Evolutionary conservation across 2,888 invertebrate species (phyloP).

Genomic region (Cataglyphis livida): DNA sequence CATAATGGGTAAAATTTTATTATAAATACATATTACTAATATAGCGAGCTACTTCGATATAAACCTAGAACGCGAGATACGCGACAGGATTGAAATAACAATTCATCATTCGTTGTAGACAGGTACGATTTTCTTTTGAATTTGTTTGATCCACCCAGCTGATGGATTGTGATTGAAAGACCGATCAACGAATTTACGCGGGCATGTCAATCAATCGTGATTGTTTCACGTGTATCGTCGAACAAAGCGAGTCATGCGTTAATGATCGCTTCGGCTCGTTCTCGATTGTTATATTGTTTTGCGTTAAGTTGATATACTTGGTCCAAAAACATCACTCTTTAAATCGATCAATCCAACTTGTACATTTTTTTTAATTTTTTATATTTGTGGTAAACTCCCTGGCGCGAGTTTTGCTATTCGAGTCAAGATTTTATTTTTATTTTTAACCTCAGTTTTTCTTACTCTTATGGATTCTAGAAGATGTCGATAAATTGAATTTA

Average conservation of each 20-base stretch:
- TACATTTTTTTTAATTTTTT: neutral
- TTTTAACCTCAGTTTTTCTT: neutral
- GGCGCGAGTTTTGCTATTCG: neutral
- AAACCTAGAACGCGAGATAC: neutral
- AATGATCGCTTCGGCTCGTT: conserved; percentile 22
- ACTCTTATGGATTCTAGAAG: too few species aligned
- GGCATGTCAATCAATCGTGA: conserved; percentile 27
- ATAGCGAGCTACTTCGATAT: conserved; percentile 2
- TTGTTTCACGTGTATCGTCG: conserved; percentile 52
- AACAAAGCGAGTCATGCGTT: neutral
- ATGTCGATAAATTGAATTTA: neutral
- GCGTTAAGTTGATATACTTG: neutral
- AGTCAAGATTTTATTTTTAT: neutral
- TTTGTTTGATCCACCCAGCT: conserved; percentile 66
- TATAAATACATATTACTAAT: neutral
- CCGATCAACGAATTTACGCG: conserved; percentile 63
- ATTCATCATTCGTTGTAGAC: conserved; percentile 73
- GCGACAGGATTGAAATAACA: conserved; percentile 50
- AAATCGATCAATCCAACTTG: too few species aligned
- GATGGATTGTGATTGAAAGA: conserved; percentile 68
- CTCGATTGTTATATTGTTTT: neutral
- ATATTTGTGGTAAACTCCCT: neutral
- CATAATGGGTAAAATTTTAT: neutral
- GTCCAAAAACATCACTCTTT: neutral
- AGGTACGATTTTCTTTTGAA: conserved; percentile 72